phyloP scores from a whole-genome alignment of 2,888 invertebrate genomes.

The Synanthedon vespiformis region DNA sequence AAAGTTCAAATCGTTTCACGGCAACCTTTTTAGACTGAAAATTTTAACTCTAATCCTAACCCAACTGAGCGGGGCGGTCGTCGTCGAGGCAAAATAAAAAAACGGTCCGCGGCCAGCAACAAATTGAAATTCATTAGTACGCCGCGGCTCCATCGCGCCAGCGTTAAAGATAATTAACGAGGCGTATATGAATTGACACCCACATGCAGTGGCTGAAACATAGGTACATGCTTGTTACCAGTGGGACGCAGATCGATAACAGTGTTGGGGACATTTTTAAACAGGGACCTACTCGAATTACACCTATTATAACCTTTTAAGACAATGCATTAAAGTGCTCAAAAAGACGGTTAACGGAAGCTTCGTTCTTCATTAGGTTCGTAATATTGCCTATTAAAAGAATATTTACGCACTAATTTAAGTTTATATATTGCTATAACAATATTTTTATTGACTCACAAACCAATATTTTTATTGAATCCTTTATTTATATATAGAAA shows the following conservation, averaged over 20 bases:
- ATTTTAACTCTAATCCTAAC: conserved; percentile 14
- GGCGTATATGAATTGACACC: conserved; percentile 61
- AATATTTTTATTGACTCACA: too few species aligned
- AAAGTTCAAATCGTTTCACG: not conserved
- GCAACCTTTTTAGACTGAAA: not conserved
- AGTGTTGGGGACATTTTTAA: not conserved
- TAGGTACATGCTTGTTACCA: conserved; percentile 3
- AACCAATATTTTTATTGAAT: too few species aligned
- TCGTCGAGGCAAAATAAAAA: conserved; percentile 3
- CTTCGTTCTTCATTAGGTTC: too few species aligned
- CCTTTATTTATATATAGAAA: too few species aligned
- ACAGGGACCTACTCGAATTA: too few species aligned
- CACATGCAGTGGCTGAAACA: conserved; percentile 15
- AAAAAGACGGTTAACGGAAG: too few species aligned
- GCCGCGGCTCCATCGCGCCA: conserved; percentile 40
- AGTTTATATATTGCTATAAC: too few species aligned
- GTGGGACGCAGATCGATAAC: conserved; percentile 27
- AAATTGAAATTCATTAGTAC: conserved; percentile 67
- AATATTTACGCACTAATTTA: too few species aligned
- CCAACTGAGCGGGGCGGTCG: conserved; percentile 14
- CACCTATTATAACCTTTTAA: too few species aligned
- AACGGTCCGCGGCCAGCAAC: conserved; percentile 37
- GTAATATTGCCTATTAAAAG: too few species aligned
- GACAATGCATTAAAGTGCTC: too few species aligned
- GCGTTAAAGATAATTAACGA: conserved; percentile 66